Evolutionary conservation across 2,888 invertebrate species (phyloP).

Genomic region (Xanthorhoe designata): DNA sequence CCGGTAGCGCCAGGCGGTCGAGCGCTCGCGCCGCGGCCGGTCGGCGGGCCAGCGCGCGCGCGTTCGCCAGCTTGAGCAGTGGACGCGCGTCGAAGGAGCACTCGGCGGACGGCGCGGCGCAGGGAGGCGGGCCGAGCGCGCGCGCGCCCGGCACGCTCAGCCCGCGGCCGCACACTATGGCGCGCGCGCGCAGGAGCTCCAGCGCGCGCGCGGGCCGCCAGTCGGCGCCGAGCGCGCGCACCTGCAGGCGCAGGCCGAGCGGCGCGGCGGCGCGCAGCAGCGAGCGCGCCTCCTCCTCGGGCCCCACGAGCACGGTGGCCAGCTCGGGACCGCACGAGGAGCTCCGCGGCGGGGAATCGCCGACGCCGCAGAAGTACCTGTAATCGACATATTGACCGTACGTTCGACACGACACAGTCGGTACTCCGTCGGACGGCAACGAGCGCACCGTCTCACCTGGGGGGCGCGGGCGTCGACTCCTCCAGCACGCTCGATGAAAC

Average conservation of each 20-base stretch:
- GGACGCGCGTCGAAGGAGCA: conserved; percentile 74
- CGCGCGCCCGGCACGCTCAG: conserved; percentile 42
- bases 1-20: conserved; percentile 56
- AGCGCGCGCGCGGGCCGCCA: conserved; percentile 31
- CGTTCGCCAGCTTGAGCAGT: conserved; percentile 64
- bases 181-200: conserved; percentile 38
- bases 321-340: conserved; percentile 62
- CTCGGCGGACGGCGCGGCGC: conserved; percentile 43
- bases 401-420: no score
- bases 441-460: conserved; percentile 32
- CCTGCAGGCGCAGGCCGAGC: conserved; percentile 46
- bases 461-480: conserved; percentile 46
- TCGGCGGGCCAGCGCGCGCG: conserved; percentile 57
- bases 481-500: conserved; percentile 39
- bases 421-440: no score
- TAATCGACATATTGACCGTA: no score
- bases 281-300: conserved; percentile 47
- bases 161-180: conserved; percentile 58
- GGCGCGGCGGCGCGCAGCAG: conserved; percentile 42
- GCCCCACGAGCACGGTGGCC: conserved; percentile 77
- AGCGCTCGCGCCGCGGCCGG: conserved; percentile 62
- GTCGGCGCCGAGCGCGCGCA: conserved; percentile 41
- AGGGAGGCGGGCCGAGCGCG: conserved; percentile 66
- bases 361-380: conserved; percentile 22
- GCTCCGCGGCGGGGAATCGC: conserved; percentile 3